A percentile compares a stretch with the other conserved stretches of the same genome.
These are phyloP conservation scores for Cryptoblepharus egeriae DNA, from an alignment of 2,797 vertebrate genomes.

Conservation along the genomic window DNA sequence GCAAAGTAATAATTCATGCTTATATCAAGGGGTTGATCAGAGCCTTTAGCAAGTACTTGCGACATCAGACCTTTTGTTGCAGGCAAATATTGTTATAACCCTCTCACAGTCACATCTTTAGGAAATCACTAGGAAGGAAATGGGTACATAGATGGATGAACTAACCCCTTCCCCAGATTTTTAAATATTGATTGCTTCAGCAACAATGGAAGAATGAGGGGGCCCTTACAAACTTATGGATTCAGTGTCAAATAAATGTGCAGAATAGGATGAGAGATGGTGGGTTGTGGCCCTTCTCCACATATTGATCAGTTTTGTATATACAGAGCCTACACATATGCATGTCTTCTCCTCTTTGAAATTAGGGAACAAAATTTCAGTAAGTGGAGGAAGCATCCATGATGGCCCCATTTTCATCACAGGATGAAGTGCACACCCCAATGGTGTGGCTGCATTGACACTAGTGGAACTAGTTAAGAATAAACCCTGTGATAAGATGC, in stretches of 20 bases:
- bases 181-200: not conserved
- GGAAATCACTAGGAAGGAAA: not conserved
- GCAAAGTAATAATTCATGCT: constrained; percentile 40
- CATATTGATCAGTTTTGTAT: not conserved
- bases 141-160: not conserved
- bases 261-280: too few relatives aligned
- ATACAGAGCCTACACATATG: not conserved
- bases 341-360: too few relatives aligned
- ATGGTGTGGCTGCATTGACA: too few relatives aligned
- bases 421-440: too few relatives aligned
- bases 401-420: too few relatives aligned
- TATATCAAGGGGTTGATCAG: constrained; percentile 1
- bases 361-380: too few relatives aligned
- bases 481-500: too few relatives aligned
- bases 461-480: too few relatives aligned
- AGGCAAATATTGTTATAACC: not conserved
- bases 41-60: not conserved
- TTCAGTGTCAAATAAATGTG: not conserved
- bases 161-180: too few relatives aligned
- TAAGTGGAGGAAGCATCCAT: too few relatives aligned
- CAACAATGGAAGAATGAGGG: not conserved
- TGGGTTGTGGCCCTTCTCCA: not conserved
- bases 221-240: not conserved
- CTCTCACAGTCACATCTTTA: not conserved
- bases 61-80: constrained; percentile 2